A percentile compares a stretch with the other conserved stretches of the same genome.
phyloP scores from a whole-genome alignment of 2,888 invertebrate species.

The Cactoblastis cactorum region DNA sequence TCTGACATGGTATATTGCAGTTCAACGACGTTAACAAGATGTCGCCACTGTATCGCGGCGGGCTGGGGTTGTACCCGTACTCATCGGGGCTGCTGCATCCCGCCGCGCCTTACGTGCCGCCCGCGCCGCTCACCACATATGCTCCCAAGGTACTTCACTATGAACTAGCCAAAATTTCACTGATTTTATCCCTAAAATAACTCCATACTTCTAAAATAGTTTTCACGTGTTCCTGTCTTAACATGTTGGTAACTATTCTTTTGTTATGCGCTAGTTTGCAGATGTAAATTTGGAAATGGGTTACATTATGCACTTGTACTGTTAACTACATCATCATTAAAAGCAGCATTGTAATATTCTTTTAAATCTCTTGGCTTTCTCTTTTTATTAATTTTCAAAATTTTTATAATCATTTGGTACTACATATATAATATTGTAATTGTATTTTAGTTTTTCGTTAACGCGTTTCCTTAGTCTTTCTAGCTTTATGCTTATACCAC shows the following conservation, averaged over 20 bases:
- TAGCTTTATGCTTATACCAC: conserved; percentile 45
- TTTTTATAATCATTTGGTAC: conserved; percentile 1
- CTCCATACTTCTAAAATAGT: neutral
- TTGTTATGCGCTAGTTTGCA: neutral
- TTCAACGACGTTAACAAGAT: conserved; percentile 94
- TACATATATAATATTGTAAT: conserved; percentile 1
- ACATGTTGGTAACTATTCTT: neutral
- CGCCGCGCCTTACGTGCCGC: conserved; percentile 92
- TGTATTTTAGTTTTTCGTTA: conserved; percentile 22
- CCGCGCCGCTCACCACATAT: conserved; percentile 90
- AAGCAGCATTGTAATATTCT: neutral
- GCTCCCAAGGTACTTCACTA: conserved; percentile 88
- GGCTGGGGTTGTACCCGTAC: conserved; percentile 87
- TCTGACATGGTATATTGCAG: conserved; percentile 51
- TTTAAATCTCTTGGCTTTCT: conserved; percentile 10
- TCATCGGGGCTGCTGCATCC: conserved; percentile 89
- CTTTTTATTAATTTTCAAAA: conserved; percentile 13
- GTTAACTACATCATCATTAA: neutral
- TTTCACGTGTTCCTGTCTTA: neutral
- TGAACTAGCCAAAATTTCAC: neutral
- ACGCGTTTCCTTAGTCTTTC: conserved; percentile 19
- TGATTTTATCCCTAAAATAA: neutral
- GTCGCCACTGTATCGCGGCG: conserved; percentile 88
- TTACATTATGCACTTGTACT: neutral
- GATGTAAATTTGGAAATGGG: neutral